Conservation (phyloP, 2,888 invertebrate genomes). For the Cloeon dipterum region DNA sequence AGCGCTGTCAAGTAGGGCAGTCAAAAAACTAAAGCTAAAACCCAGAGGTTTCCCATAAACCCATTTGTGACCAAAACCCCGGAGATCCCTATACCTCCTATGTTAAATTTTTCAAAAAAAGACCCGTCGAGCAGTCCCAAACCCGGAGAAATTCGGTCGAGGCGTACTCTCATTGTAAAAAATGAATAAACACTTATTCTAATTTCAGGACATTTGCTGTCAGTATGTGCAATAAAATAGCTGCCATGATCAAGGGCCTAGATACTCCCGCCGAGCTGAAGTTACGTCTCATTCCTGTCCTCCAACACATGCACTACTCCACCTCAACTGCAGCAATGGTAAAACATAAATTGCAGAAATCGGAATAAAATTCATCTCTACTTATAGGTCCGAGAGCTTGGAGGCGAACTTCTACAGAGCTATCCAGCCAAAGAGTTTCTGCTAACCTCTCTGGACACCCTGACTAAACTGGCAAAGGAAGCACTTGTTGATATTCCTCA, state of each 20-base stretch:
- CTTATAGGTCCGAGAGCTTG: constrained; percentile 42
- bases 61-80: too few relatives aligned
- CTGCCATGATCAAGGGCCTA: constrained; percentile 83
- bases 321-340: constrained; percentile 49
- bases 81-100: too few relatives aligned
- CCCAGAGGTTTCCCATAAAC: too few relatives aligned
- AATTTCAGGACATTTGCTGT: constrained; percentile 68
- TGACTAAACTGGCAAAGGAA: constrained; percentile 69
- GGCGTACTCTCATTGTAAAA: background rate
- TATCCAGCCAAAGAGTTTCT: constrained; percentile 59
- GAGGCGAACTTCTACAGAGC: constrained; percentile 45
- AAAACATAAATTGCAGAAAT: constrained; percentile 8
- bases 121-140: too few relatives aligned
- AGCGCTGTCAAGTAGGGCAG: too few relatives aligned
- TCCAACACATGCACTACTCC: constrained; percentile 85
- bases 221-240: constrained; percentile 85
- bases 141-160: too few relatives aligned
- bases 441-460: constrained; percentile 57
- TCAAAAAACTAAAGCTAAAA: too few relatives aligned
- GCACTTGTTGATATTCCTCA: constrained; percentile 78
- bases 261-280: constrained; percentile 84
- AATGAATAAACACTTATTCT: constrained; percentile 1
- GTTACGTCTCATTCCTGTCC: constrained; percentile 66
- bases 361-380: constrained; percentile 2
- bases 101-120: too few relatives aligned